Evolutionary conservation across 2,113 vertebrate species (phyloP).

Genomic region (Polypterus bichir): DNA sequence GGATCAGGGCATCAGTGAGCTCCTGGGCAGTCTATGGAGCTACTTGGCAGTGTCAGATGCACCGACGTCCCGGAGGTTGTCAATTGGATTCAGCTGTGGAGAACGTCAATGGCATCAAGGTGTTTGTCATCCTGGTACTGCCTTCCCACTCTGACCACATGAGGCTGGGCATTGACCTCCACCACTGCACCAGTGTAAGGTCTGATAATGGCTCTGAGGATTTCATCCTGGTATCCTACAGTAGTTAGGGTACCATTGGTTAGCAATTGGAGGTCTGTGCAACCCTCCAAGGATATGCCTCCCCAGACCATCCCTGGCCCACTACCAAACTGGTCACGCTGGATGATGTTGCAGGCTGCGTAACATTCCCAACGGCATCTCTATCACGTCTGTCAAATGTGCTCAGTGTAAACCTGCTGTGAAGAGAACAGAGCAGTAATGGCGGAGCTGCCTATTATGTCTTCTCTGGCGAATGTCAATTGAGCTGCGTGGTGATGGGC

Average conservation of each 20-base stretch:
- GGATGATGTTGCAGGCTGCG: conserved; percentile 11
- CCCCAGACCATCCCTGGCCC: conserved; percentile 7
- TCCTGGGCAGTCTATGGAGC: conserved; percentile 4
- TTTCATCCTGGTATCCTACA: too few species aligned
- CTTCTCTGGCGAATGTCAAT: too few species aligned
- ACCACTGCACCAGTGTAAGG: too few species aligned
- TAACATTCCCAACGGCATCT: background rate
- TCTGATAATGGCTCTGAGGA: too few species aligned
- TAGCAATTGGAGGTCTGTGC: background rate
- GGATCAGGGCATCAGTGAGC: background rate
- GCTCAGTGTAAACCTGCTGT: too few species aligned
- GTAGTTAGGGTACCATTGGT: too few species aligned
- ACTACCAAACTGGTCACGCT: conserved; percentile 5
- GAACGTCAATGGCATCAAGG: background rate
- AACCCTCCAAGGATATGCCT: conserved; percentile 6
- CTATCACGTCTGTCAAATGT: background rate
- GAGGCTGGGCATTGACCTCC: too few species aligned
- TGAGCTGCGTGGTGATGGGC: too few species aligned
- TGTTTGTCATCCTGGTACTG: background rate
- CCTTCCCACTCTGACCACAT: background rate
- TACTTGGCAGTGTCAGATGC: conserved; percentile 2
- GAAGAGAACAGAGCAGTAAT: too few species aligned
- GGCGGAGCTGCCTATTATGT: too few species aligned
- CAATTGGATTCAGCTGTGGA: conserved; percentile 4
- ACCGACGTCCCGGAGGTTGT: conserved; percentile 6